A percentile compares a stretch with the other conserved stretches of the same genome.
Evolutionary conservation across 2,888 invertebrate genomes (phyloP).

Genomic region (Dryobota labecula): DNA sequence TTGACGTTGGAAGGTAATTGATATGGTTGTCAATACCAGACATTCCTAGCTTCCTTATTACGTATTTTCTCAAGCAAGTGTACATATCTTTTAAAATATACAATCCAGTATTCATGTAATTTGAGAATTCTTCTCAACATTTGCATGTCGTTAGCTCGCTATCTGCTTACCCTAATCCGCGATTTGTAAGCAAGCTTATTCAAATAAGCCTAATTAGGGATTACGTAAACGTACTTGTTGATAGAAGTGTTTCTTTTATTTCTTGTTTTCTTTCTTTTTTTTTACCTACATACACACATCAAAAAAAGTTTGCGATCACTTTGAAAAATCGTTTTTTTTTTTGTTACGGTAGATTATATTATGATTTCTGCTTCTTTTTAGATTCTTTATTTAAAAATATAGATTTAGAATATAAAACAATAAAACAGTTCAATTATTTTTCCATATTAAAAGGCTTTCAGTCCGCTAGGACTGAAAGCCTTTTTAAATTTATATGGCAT

Average conservation of each 20-base stretch:
- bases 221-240: conserved; percentile 8
- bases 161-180: conserved; percentile 24
- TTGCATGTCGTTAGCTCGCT: conserved; percentile 45
- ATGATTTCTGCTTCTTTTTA: no score
- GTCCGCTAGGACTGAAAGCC: no score
- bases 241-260: not conserved
- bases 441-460: no score
- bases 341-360: no score
- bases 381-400: no score
- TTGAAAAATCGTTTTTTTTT: no score
- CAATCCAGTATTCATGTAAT: conserved; percentile 41
- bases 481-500: no score
- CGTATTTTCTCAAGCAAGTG: conserved; percentile 6
- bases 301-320: no score
- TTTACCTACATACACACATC: no score
- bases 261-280: no score
- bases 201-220: conserved; percentile 50
- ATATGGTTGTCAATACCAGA: not conserved
- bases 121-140: conserved; percentile 28
- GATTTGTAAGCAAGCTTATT: conserved; percentile 39
- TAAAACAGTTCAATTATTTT: no score
- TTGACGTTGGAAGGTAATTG: not conserved
- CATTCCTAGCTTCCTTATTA: not conserved
- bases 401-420: no score
- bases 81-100: conserved; percentile 27